Percentiles rank a stretch among this genome's conserved stretches.
Evolutionary conservation across 1,140 invertebrate genomes (phyloP).

Genomic region (Philopotamus ludificatus): DNA sequence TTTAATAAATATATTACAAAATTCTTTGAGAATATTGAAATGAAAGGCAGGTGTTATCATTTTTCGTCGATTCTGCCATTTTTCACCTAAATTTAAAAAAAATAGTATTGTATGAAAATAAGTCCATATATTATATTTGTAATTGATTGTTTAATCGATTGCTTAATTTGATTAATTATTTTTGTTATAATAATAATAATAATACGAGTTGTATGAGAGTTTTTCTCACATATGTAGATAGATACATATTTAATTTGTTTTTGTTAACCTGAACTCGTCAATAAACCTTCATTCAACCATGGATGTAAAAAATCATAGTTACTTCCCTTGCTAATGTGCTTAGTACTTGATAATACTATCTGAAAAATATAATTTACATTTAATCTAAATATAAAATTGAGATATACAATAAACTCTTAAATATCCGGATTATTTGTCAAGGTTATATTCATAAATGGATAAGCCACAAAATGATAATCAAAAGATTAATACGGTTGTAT

Average conservation of each 20-base stretch:
- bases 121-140: no score
- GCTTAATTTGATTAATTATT: no score
- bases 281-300: constrained; percentile 17
- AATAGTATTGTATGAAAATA: no score
- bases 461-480: no score
- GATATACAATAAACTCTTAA: neutral
- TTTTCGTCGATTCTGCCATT: constrained; percentile 78
- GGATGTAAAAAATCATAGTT: constrained; percentile 20
- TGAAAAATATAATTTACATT: constrained; percentile 24
- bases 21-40: constrained; percentile 81
- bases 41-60: constrained; percentile 88
- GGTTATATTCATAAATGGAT: no score
- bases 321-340: constrained; percentile 1
- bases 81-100: constrained; percentile 46
- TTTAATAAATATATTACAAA: constrained; percentile 56
- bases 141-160: no score
- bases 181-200: neutral
- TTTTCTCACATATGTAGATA: neutral
- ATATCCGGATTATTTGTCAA: no score
- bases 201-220: neutral
- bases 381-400: constrained; percentile 4
- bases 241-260: neutral
- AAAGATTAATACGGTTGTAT: neutral
- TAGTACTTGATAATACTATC: constrained; percentile 33
- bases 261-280: constrained; percentile 10